Evolutionary conservation across 2,888 invertebrate genomes (phyloP), one percentile per base, ranked within the genome.

Genomic region (Hesperia comma): DNA sequence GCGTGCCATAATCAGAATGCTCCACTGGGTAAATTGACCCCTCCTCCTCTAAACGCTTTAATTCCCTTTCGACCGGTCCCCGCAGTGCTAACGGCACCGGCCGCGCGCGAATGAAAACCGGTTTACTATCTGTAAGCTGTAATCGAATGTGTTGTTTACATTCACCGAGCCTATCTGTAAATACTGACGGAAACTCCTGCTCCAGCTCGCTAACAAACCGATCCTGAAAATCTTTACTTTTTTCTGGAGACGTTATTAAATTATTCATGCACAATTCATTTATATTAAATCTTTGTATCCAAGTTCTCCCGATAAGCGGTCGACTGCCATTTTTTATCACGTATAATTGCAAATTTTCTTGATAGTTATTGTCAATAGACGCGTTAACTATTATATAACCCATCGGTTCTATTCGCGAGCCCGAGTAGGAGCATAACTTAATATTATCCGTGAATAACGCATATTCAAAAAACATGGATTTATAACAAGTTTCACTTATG

Each of bases 1-100:
- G 76, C 0, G 74, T 75, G 2, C 74, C 74, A 46, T 70, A 75
- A 10, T 76, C 76, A 0, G 72, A 75, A 46, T 68, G 17, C 0
- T 75, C 75, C 0, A 75, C 73, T 6, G 14, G 41, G 5, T 41
- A 41, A 41, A 41, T 41, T 1, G 41, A 14, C 4, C 41, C 41
- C 14, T 41, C 41, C 41, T n/a, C 5, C 12, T 41, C 41, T 41
- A 41, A n/a, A 1, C 41, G 41, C 12, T 14, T n/a, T 12, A 41
- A 5, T 41, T 41, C 41, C 41, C 41, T 8, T 19, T 49, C 61
- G n/a, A 32, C 58, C 43, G 5, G 26, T 0, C 19, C 40, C 10
- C 57, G 57, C 57, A 57, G 19, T 14, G 57, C 57, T 19, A 57
- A n/a, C 57, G 57, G 57, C 26, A 26, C 26, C 26, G 26, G 26